phyloP scores from a whole-genome alignment of 1,140 invertebrate genomes.

The Mercenaria mercenaria region DNA sequence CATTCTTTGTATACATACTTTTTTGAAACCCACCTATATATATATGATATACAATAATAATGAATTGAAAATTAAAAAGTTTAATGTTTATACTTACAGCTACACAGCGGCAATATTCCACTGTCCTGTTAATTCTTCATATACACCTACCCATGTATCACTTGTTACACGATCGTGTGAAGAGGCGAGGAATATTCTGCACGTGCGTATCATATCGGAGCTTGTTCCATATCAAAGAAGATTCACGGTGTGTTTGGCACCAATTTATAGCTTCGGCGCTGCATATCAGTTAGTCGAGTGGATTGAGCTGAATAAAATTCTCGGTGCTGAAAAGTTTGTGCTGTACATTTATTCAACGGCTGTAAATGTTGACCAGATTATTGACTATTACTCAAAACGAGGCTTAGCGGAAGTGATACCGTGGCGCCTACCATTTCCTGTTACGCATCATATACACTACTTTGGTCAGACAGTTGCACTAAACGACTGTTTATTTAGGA shows the following conservation, averaged over 20 bases:
- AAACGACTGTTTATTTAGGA: neutral
- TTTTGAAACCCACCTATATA: no score
- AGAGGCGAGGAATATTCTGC: neutral
- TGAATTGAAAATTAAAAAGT: no score
- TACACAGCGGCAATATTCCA: neutral
- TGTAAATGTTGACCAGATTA: constrained; percentile 89
- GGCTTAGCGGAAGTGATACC: constrained; percentile 92
- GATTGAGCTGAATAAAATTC: constrained; percentile 94
- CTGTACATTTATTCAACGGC: constrained; percentile 97
- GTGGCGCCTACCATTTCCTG: constrained; percentile 93
- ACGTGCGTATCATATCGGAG: neutral
- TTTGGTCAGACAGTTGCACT: neutral
- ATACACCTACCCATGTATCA: constrained; percentile 67
- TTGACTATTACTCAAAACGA: constrained; percentile 90
- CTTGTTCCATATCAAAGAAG: neutral
- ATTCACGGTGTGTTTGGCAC: constrained; percentile 97
- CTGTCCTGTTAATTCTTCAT: neutral
- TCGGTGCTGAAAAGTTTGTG: constrained; percentile 95
- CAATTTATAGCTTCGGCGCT: constrained; percentile 95
- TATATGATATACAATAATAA: no score
- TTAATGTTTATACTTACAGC: no score
- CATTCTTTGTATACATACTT: no score
- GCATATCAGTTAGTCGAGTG: constrained; percentile 94
- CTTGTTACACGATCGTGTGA: constrained; percentile 49
- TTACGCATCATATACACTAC: neutral